Conservation (phyloP, 2,797 vertebrate genomes). For the Synanceia verrucosa region DNA sequence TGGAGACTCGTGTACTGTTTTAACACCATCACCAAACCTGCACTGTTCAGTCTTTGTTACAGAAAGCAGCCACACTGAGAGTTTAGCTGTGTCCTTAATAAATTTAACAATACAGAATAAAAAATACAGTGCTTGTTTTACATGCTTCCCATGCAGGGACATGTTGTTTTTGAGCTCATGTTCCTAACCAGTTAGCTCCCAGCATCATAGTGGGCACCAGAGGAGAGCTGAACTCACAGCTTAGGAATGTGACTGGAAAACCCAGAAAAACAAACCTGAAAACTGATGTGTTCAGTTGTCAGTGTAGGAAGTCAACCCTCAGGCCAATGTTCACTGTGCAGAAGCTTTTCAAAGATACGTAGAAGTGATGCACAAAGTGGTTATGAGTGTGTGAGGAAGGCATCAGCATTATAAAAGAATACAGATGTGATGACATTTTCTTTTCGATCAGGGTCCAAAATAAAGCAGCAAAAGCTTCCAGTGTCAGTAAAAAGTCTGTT, state of each 20-base stretch:
- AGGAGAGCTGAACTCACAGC: constrained; percentile 80
- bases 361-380: neutral
- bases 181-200: constrained; percentile 64
- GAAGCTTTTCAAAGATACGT: neutral
- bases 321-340: neutral
- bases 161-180: constrained; percentile 60
- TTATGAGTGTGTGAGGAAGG: neutral
- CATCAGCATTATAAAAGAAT: neutral
- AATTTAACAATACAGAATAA: neutral
- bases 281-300: constrained; percentile 57
- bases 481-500: neutral
- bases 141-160: neutral
- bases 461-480: neutral
- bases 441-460: too few relatives aligned
- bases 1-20: neutral
- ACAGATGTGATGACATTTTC: too few relatives aligned
- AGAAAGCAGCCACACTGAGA: neutral
- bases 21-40: neutral
- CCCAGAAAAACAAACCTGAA: constrained; percentile 73
- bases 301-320: constrained; percentile 26
- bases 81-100: constrained; percentile 1
- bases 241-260: constrained; percentile 79
- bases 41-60: neutral
- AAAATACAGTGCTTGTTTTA: neutral
- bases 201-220: constrained; percentile 73